Evolutionary conservation across 2,888 invertebrate genomes (phyloP).

Genomic region (Nebria brevicollis): DNA sequence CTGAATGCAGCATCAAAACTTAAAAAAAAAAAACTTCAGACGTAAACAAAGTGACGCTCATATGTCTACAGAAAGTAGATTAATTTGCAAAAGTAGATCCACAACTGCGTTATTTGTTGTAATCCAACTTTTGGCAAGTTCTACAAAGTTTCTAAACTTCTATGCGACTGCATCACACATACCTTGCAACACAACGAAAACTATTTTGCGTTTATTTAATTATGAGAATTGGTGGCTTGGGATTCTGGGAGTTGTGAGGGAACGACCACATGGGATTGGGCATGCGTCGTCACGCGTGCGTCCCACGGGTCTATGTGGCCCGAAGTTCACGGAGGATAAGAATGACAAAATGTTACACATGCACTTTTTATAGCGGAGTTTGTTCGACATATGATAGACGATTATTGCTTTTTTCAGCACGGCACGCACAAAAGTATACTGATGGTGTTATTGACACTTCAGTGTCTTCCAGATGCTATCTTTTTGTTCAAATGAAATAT

Average conservation of each 20-base stretch:
- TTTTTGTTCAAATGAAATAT: not conserved
- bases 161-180: slow-evolving; percentile 5
- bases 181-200: not conserved
- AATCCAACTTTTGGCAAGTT: slow-evolving; percentile 12
- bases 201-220: slow-evolving; percentile 33
- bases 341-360: slow-evolving; percentile 30
- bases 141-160: slow-evolving; percentile 22
- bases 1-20: no score
- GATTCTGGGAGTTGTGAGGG: not conserved
- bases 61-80: not conserved
- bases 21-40: no score
- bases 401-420: slow-evolving; percentile 29
- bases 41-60: slow-evolving; percentile 2
- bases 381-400: slow-evolving; percentile 24
- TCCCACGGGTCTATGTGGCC: not conserved
- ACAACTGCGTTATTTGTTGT: slow-evolving; percentile 29
- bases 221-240: slow-evolving; percentile 29
- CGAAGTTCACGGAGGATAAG: not conserved
- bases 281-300: not conserved
- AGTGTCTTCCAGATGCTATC: not conserved
- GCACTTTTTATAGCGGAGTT: slow-evolving; percentile 17
- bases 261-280: slow-evolving; percentile 6
- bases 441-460: slow-evolving; percentile 28
- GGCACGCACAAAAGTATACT: slow-evolving; percentile 13
- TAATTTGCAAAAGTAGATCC: slow-evolving; percentile 10